Conservation (phyloP, 2,888 invertebrate genomes). For the Drosophila anomalata region DNA sequence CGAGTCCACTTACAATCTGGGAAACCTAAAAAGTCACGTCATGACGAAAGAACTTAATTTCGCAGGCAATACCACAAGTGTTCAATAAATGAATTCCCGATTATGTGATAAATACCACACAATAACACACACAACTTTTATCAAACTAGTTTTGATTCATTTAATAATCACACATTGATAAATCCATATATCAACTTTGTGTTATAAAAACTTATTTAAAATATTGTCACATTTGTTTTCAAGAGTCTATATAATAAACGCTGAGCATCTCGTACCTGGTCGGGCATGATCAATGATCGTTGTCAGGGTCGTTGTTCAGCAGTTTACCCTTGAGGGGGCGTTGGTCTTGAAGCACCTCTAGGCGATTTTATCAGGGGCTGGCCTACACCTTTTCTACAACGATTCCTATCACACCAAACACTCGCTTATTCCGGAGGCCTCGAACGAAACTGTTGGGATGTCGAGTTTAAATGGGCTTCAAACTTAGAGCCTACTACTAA, state of each 20-base stretch:
- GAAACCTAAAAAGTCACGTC: background rate
- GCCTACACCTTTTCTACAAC: slow-evolving; percentile 17
- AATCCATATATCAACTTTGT: slow-evolving; percentile 7
- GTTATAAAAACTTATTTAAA: slow-evolving; percentile 3
- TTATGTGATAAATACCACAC: background rate
- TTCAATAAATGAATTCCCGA: background rate
- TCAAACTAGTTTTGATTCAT: background rate
- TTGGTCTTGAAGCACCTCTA: slow-evolving; percentile 26
- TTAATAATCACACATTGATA: slow-evolving; percentile 15
- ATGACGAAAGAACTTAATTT: too few species aligned
- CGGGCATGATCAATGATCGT: slow-evolving; percentile 47
- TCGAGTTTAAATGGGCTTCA: slow-evolving; percentile 29
- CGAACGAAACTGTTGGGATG: slow-evolving; percentile 49
- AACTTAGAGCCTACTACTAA: slow-evolving; percentile 54
- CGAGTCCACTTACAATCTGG: background rate
- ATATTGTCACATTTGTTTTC: slow-evolving; percentile 7
- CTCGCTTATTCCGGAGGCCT: slow-evolving; percentile 21
- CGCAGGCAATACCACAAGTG: too few species aligned
- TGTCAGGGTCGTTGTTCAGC: slow-evolving; percentile 10
- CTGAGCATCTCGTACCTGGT: slow-evolving; percentile 50
- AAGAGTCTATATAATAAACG: slow-evolving; percentile 10
- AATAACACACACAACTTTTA: too few species aligned
- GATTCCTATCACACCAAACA: slow-evolving; percentile 43
- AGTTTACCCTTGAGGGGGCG: slow-evolving; percentile 32
- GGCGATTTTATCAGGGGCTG: slow-evolving; percentile 18